Conservation (phyloP, 2,797 vertebrate genomes). For the Antennarius maculatus region DNA sequence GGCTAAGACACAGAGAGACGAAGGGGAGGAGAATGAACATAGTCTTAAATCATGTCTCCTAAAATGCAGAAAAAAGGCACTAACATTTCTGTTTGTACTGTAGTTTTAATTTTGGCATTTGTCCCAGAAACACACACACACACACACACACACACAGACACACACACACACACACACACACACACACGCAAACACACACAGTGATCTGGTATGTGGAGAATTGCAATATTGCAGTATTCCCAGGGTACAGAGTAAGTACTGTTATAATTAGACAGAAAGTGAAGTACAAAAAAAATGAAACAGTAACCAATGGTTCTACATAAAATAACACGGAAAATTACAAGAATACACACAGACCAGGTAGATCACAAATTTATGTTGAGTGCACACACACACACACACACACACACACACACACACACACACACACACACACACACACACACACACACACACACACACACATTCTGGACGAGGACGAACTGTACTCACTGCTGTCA, state of each 20-base stretch:
- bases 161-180: too few species aligned
- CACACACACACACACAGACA: too few species aligned
- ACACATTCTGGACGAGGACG: constrained; percentile 3
- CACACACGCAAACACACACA: background rate
- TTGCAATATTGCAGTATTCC: constrained; percentile 38
- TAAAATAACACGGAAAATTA: background rate
- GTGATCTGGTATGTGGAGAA: constrained; percentile 12
- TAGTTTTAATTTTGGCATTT: constrained; percentile 40
- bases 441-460: constrained; percentile 9
- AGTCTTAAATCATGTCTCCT: constrained; percentile 20
- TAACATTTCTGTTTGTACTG: constrained; percentile 36
- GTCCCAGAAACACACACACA: constrained; percentile 4
- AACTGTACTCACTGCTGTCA: background rate
- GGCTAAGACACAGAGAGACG: background rate
- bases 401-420: too few species aligned
- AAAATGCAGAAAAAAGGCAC: constrained; percentile 13
- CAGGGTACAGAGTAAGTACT: constrained; percentile 12
- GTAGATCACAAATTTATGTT: background rate
- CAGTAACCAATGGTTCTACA: constrained; percentile 20
- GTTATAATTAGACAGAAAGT: constrained; percentile 48
- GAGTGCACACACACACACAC: too few species aligned
- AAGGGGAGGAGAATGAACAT: constrained; percentile 21
- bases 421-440: constrained; percentile 5
- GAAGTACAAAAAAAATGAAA: constrained; percentile 32
- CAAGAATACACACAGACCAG: background rate